Evolutionary conservation across 1,140 invertebrate species (phyloP).

Genomic region (Ephestia elutella): DNA sequence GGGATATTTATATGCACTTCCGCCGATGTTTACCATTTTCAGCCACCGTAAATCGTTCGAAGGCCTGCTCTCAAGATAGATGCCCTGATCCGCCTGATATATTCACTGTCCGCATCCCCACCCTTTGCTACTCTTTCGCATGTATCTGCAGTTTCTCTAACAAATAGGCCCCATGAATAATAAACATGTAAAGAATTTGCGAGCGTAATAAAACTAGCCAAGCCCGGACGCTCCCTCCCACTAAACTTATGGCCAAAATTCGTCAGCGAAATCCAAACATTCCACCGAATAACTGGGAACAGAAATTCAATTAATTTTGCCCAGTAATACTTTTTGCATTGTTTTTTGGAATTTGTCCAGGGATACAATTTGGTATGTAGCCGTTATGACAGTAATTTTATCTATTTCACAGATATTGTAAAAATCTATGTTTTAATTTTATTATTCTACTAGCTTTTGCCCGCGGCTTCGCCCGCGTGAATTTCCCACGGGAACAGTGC

Average conservation of each 20-base stretch:
- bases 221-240: not conserved
- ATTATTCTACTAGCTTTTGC: too few relatives aligned
- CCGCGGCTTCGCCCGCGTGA: too few relatives aligned
- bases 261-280: not conserved
- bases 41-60: conserved; percentile 67
- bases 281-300: not conserved
- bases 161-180: conserved; percentile 37
- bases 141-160: conserved; percentile 39
- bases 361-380: too few relatives aligned
- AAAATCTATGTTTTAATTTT: too few relatives aligned
- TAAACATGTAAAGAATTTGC: conserved; percentile 17
- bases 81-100: conserved; percentile 62
- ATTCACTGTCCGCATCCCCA: conserved; percentile 53
- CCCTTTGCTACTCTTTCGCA: conserved; percentile 39
- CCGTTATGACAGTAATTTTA: not conserved
- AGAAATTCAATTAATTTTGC: not conserved
- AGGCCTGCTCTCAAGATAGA: conserved; percentile 64
- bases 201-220: conserved; percentile 1
- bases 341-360: not conserved
- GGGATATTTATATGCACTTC: conserved; percentile 49
- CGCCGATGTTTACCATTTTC: conserved; percentile 50
- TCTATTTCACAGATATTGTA: not conserved
- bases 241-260: not conserved
- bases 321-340: not conserved
- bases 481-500: too few relatives aligned